Evolutionary conservation across 2,797 vertebrate species (phyloP).

Genomic region (Acipenser transmontanus): DNA sequence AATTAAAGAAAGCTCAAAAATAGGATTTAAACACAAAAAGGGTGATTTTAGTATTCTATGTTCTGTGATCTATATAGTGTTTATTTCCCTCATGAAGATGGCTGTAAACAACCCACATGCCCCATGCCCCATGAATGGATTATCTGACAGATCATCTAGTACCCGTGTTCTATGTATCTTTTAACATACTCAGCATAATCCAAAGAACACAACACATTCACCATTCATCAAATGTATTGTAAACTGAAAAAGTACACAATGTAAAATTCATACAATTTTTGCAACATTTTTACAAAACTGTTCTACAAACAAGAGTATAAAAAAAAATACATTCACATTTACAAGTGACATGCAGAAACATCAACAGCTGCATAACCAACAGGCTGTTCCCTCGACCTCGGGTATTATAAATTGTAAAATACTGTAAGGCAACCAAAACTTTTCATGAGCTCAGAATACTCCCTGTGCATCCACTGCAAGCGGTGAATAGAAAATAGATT

Average conservation of each 20-base stretch:
- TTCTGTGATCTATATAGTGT: no score
- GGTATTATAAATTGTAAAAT: slow-evolving; percentile 21
- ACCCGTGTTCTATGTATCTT: neutral
- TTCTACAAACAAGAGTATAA: slow-evolving; percentile 7
- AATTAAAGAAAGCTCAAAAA: neutral
- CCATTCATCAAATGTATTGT: slow-evolving; percentile 45
- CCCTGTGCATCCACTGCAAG: slow-evolving; percentile 14
- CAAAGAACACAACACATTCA: slow-evolving; percentile 29
- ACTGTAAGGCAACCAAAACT: slow-evolving; percentile 38
- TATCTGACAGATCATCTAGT: no score
- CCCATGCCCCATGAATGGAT: no score
- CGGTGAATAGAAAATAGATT: neutral
- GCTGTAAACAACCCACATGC: no score
- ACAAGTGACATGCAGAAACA: slow-evolving; percentile 45
- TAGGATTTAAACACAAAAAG: neutral
- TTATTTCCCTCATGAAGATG: no score
- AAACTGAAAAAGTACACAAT: slow-evolving; percentile 45
- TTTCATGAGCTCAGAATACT: slow-evolving; percentile 23
- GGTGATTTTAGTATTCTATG: no score
- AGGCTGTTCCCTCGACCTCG: slow-evolving; percentile 24
- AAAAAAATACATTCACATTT: slow-evolving; percentile 59
- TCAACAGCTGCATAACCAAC: slow-evolving; percentile 34
- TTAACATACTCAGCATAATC: neutral
- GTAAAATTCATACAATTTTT: slow-evolving; percentile 29
- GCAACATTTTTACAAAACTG: slow-evolving; percentile 17